Conservation (phyloP, 1,140 invertebrate genomes). For the Phortica variegata region DNA sequence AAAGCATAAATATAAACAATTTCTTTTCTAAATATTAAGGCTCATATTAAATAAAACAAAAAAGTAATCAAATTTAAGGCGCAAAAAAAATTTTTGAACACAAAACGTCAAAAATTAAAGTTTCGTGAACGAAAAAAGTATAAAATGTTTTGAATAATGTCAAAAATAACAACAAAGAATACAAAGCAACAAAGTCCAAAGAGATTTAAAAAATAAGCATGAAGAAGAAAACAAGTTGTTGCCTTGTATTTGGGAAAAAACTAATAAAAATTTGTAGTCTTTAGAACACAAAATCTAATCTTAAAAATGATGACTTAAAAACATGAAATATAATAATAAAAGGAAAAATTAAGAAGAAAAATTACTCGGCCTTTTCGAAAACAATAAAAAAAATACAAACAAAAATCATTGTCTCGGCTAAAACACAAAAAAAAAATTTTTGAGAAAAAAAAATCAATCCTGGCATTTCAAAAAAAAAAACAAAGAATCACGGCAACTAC, state of each 20-base stretch:
- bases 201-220: neutral
- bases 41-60: too few relatives aligned
- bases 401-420: slow-evolving; percentile 16
- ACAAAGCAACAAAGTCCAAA: neutral
- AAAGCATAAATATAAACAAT: neutral
- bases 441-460: slow-evolving; percentile 1
- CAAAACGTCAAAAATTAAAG: too few relatives aligned
- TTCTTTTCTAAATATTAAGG: too few relatives aligned
- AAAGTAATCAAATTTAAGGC: too few relatives aligned
- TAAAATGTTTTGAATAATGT: slow-evolving; percentile 5
- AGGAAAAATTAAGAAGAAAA: slow-evolving; percentile 25
- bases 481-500: too few relatives aligned
- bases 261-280: too few relatives aligned
- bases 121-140: neutral
- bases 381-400: slow-evolving; percentile 8
- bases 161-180: neutral
- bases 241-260: slow-evolving; percentile 27
- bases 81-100: too few relatives aligned
- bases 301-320: slow-evolving; percentile 8
- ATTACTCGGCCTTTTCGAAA: slow-evolving; percentile 16
- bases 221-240: slow-evolving; percentile 10
- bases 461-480: slow-evolving; percentile 5
- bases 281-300: too few relatives aligned
- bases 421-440: slow-evolving; percentile 11
- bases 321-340: slow-evolving; percentile 14